phyloP scores from a whole-genome alignment of 2,888 invertebrate species.

The Dasysyrphus tricinctus region DNA sequence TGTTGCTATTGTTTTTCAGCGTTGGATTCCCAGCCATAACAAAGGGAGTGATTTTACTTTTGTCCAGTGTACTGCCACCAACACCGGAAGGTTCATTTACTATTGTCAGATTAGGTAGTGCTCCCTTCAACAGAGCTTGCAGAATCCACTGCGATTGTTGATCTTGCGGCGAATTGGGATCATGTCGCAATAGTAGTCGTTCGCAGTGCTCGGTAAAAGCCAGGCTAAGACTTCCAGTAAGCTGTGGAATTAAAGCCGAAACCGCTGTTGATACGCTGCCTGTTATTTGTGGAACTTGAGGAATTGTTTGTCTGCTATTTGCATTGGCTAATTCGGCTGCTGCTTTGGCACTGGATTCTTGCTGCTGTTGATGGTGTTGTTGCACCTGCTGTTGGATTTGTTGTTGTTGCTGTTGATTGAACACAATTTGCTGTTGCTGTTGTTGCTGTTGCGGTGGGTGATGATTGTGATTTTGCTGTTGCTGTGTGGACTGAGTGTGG shows the following conservation, averaged over 20 bases:
- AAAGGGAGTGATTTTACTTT: slow-evolving; percentile 58
- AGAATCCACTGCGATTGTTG: slow-evolving; percentile 83
- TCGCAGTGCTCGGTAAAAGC: slow-evolving; percentile 88
- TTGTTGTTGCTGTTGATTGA: slow-evolving; percentile 57
- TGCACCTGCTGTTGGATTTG: slow-evolving; percentile 43
- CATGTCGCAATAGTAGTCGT: slow-evolving; percentile 87
- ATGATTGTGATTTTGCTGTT: slow-evolving; percentile 58
- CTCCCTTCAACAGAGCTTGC: slow-evolving; percentile 83
- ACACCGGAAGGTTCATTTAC: slow-evolving; percentile 81
- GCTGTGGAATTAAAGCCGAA: slow-evolving; percentile 84
- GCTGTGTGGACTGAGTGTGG: slow-evolving; percentile 55
- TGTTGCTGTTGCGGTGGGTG: slow-evolving; percentile 65
- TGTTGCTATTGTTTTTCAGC: slow-evolving; percentile 25
- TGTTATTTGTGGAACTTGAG: slow-evolving; percentile 76
- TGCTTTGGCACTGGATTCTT: slow-evolving; percentile 48
- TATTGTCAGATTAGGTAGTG: slow-evolving; percentile 83
- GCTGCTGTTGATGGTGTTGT: slow-evolving; percentile 68
- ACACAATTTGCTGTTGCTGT: slow-evolving; percentile 73
- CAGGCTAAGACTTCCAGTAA: slow-evolving; percentile 87
- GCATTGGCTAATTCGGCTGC: slow-evolving; percentile 4
- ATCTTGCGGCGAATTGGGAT: slow-evolving; percentile 86
- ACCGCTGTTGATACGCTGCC: slow-evolving; percentile 81
- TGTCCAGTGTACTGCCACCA: slow-evolving; percentile 34
- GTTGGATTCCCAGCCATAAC: slow-evolving; percentile 48
- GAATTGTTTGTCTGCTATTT: slow-evolving; percentile 28